Evolutionary conservation across 2,888 invertebrate species (phyloP), one percentile per base, ranked within the genome.

Genomic region (Lasioglossum figueresi): DNA sequence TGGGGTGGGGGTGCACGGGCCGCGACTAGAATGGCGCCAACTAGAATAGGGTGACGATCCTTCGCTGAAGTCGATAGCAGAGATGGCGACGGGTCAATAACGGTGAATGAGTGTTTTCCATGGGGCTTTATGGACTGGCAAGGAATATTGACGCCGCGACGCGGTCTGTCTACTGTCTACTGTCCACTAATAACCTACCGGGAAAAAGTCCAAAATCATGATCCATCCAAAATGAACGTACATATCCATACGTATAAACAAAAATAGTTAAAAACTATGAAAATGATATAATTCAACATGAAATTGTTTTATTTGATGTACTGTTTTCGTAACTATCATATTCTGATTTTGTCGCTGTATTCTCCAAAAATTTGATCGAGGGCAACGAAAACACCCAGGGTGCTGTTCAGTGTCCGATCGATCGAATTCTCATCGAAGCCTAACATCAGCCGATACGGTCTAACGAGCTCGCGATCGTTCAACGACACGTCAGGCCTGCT

Each of bases 11-110:
- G 34, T 14, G n/a, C 19, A 66, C 34, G 34, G 5, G 34, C 19
- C 19, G 59, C 70, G 37, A 75, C 37, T 34, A 37, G 73, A 70
- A 75, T 70, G 48, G 37, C n/a, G 23, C 48, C 43, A 19, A 31
- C 2, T 31, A 19, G 73, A 68, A 37, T 68, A 34, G 31, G 19
- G 31, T 12, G 71, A 59, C 45, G 43, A 73, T 79, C 45, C n/a
- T 19, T 27, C 59, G 27, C 8, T 19, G 37, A 19, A 56, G 34
- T 68, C 37, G 68, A 68, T 68, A 68, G 37, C 68, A 37, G 68
- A 68, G 37, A 12, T 68, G 5, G 68, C 23, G 23, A 37, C 34
- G 34, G 23, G 68, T 68, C 68, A 34, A 66, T 66, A 66, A 16
- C 66, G 34, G 31, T 34, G 66, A 34, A 66, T 4, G 34, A 66